Conservation (phyloP, 2,888 invertebrate genomes). For the Leptopilina myrica region DNA sequence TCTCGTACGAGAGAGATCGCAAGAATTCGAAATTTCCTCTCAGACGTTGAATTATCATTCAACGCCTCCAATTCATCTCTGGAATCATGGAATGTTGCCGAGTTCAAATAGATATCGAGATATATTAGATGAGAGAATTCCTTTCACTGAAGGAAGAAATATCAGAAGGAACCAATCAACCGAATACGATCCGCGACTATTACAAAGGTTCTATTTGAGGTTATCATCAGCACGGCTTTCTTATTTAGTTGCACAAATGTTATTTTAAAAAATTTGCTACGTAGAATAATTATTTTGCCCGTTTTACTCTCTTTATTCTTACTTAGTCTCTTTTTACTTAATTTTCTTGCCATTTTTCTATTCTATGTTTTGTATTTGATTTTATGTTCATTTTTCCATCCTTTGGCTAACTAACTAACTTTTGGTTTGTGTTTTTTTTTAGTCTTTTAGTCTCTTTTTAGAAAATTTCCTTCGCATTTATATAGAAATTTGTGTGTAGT, state of each 20-base stretch:
- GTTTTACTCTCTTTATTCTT: too few species aligned
- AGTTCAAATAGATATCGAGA: constrained; percentile 13
- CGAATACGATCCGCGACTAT: constrained; percentile 17
- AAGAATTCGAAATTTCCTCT: constrained; percentile 21
- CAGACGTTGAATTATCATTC: constrained; percentile 21
- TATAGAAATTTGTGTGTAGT: too few species aligned
- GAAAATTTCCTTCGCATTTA: too few species aligned
- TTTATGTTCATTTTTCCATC: too few species aligned
- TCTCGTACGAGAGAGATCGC: constrained; percentile 26
- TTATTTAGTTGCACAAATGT: not conserved
- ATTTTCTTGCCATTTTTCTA: too few species aligned
- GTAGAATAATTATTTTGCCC: too few species aligned
- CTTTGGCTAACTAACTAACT: too few species aligned
- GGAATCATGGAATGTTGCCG: constrained; percentile 18
- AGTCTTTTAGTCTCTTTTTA: too few species aligned
- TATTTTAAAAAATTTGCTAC: not conserved
- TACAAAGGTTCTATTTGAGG: constrained; percentile 36
- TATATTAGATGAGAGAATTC: constrained; percentile 11
- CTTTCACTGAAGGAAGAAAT: not conserved
- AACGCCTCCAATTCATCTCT: constrained; percentile 22
- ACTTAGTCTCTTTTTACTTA: too few species aligned
- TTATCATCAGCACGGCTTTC: constrained; percentile 10
- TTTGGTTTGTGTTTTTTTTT: too few species aligned
- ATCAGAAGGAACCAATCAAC: constrained; percentile 28
- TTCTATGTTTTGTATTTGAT: too few species aligned